Evolutionary conservation across 2,797 vertebrate species (phyloP).

Genomic region (Microctenopoma steveboyesi): DNA sequence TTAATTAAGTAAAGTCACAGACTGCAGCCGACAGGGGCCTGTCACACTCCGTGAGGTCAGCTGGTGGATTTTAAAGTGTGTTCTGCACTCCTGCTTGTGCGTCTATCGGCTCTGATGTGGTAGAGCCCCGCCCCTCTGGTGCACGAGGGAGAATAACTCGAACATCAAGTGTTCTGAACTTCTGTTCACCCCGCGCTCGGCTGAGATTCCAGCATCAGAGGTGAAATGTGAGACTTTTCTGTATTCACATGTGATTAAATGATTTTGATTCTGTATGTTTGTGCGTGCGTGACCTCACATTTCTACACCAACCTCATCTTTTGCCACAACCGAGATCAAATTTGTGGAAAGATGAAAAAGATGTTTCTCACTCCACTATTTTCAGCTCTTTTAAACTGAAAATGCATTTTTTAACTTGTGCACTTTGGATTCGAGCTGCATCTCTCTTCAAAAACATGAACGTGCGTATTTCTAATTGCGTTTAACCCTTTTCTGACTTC

Average conservation of each 20-base stretch:
- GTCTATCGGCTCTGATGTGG: not conserved
- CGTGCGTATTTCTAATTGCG: not conserved
- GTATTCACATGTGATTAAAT: not conserved
- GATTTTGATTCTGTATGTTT: not conserved
- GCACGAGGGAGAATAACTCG: not conserved
- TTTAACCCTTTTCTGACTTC: not conserved
- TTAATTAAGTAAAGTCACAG: too few relatives aligned
- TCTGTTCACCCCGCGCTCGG: not conserved
- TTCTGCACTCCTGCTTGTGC: too few relatives aligned
- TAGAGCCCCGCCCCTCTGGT: not conserved
- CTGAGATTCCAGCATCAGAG: not conserved
- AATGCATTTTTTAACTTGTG: not conserved
- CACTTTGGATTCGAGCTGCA: not conserved
- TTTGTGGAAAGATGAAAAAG: not conserved
- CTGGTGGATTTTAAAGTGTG: too few relatives aligned
- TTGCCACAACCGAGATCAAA: not conserved
- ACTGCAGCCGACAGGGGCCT: too few relatives aligned
- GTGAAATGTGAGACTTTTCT: not conserved
- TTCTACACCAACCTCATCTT: not conserved
- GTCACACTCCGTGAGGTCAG: too few relatives aligned
- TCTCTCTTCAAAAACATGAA: not conserved
- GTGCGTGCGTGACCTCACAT: not conserved
- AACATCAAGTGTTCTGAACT: not conserved
- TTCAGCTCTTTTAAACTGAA: not conserved
- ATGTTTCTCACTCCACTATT: not conserved